Base-by-base conservation (phyloP, 30 jellyfish, hydroid and myxozoan species). In the Turritopsis dohrnii region DNA sequence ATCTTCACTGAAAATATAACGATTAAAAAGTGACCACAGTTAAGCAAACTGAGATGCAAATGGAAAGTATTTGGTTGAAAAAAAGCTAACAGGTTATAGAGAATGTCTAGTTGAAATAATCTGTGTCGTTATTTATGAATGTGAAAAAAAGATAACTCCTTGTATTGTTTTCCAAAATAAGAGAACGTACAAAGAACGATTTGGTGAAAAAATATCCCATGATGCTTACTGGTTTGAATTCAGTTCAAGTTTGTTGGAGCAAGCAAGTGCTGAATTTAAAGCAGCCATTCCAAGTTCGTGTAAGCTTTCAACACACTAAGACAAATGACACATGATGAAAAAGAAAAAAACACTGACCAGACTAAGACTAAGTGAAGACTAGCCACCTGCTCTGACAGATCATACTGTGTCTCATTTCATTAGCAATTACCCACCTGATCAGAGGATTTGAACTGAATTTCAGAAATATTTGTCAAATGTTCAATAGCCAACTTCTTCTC, bases 261-360 rank as follows among this genome's bases (percentile, higher is more conserved):
- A 69, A 23, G 77, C 30, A 27, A 69, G 28, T 7, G 77, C 16
- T 8, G 30, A 27, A 23, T 69, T 27, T n/a, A 69, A 27, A 0
- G 77, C 77, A 69, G 31, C 30, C 77, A n/a, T 23, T 0, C 77
- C 28, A 69, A n/a, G 77, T 19, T 69, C 77, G 19, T 69, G 77
- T 27, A 69, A 69, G 28, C 22, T 69, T 69, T 23, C 77, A 69
- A 69, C 22, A 69, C 77, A 69, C 77, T 69, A 69, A n/a, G 0
- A 69, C 28, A 27, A 69, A 41, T 3, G 9, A 41, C 5, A 41
- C 5, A 41, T 41, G 5, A 13, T 41, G 13, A 41, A 41, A 5
- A 41, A 41, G 13, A 3, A 41, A 41, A 3, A 41, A 41, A 41
- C 60, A 41, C n/a, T n/a, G 60, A 41, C 13, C 5, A 5, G 5